A percentile compares a stretch with the other conserved stretches of the same genome.
phyloP scores from a whole-genome alignment of 2,113 vertebrate genomes.

The Oreochromis aureus region DNA sequence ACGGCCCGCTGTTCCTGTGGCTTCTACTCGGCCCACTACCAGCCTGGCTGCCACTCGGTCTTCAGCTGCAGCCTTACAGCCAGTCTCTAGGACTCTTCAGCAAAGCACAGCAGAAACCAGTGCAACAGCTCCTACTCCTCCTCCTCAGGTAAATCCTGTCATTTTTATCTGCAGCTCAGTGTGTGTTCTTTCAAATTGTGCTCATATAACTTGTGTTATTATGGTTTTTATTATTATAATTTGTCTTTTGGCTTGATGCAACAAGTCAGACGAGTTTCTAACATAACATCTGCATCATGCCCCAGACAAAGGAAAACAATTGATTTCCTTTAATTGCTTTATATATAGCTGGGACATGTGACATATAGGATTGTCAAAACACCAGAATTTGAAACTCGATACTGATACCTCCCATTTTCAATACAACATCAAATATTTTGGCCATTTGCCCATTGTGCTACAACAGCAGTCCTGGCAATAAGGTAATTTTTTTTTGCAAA shows the following conservation, averaged over 20 bases:
- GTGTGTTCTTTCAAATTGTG: background rate
- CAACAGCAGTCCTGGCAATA: background rate
- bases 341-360: background rate
- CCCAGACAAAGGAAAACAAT: background rate
- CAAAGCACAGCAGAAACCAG: conserved; percentile 42
- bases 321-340: background rate
- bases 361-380: background rate
- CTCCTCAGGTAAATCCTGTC: conserved; percentile 66
- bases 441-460: background rate
- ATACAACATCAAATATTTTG: background rate
- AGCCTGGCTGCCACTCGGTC: conserved; percentile 52
- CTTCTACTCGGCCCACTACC: conserved; percentile 51
- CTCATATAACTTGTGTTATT: background rate
- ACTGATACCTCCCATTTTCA: background rate
- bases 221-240: background rate
- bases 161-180: background rate
- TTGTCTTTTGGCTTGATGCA: background rate
- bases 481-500: background rate
- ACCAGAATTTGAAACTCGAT: background rate
- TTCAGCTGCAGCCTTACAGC: conserved; percentile 75
- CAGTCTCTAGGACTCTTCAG: conserved; percentile 82
- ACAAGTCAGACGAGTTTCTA: background rate
- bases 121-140: conserved; percentile 53
- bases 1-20: conserved; percentile 64
- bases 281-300: background rate